Evolutionary conservation across 1,140 invertebrate species (phyloP).

Genomic region (Metaphire vulgaris): DNA sequence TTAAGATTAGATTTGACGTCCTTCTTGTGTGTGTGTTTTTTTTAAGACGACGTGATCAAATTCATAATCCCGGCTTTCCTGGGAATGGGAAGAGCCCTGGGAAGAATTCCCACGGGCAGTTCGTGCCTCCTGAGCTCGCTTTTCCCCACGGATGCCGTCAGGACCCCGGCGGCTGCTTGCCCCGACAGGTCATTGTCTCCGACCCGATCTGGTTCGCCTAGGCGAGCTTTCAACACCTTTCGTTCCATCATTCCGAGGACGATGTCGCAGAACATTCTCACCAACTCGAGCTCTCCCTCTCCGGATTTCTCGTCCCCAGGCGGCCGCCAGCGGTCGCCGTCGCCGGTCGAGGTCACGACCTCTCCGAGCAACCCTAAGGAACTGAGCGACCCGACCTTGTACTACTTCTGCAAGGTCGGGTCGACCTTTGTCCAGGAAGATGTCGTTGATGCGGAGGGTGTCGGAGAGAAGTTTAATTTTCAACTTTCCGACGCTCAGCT

Average conservation of each 20-base stretch:
- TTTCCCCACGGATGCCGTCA: slow-evolving; percentile 5
- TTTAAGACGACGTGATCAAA: slow-evolving; percentile 70
- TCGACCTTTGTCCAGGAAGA: slow-evolving; percentile 66
- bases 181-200: slow-evolving; percentile 12
- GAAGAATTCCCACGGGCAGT: slow-evolving; percentile 64
- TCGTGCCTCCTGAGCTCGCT: slow-evolving; percentile 66
- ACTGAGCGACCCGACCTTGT: slow-evolving; percentile 64
- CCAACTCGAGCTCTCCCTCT: slow-evolving; percentile 47
- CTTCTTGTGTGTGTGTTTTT: too few species aligned
- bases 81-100: slow-evolving; percentile 79
- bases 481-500: slow-evolving; percentile 38
- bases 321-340: slow-evolving; percentile 44
- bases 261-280: slow-evolving; percentile 72
- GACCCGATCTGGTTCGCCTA: slow-evolving; percentile 42
- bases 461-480: too few species aligned
- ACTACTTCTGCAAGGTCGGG: slow-evolving; percentile 85
- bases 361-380: slow-evolving; percentile 22
- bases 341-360: slow-evolving; percentile 51
- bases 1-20: too few species aligned
- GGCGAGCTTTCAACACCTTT: slow-evolving; percentile 52
- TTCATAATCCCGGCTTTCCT: slow-evolving; percentile 76
- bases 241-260: slow-evolving; percentile 85
- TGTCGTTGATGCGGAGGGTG: slow-evolving; percentile 14
- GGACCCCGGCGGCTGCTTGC: not conserved
- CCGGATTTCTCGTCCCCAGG: slow-evolving; percentile 7